Percentiles rank a stretch among this genome's conserved stretches.
Conservation (phyloP, 1,140 invertebrate species). For the Drosophila nasuta region DNA sequence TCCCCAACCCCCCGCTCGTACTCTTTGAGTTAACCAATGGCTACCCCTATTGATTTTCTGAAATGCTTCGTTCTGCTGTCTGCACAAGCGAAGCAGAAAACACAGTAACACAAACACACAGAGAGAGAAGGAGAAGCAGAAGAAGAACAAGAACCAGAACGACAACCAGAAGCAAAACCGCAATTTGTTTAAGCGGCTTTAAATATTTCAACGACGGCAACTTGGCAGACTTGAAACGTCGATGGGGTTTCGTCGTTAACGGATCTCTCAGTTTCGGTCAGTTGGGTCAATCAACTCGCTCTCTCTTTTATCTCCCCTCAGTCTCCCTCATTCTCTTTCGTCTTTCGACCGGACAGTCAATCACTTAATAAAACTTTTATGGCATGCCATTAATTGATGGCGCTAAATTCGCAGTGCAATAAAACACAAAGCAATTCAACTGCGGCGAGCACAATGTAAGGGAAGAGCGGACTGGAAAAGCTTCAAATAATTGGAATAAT, state of each 20-base stretch:
- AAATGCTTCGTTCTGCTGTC: conserved; percentile 3
- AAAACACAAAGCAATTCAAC: conserved; percentile 48
- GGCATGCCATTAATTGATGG: conserved; percentile 78
- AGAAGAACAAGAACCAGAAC: conserved; percentile 2
- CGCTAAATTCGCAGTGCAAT: conserved; percentile 55
- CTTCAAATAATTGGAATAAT: conserved; percentile 39
- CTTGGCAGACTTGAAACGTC: conserved; percentile 39
- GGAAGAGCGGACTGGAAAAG: neutral
- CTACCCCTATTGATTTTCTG: conserved; percentile 68
- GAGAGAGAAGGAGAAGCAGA: conserved; percentile 3
- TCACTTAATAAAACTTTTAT: conserved; percentile 81
- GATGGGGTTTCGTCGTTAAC: conserved; percentile 24
- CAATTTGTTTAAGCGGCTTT: conserved; percentile 83
- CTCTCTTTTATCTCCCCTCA: neutral
- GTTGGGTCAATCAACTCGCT: conserved; percentile 67
- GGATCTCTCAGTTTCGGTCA: conserved; percentile 24
- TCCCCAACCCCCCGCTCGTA: neutral
- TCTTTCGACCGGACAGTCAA: conserved; percentile 62
- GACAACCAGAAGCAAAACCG: conserved; percentile 47
- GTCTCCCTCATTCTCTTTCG: neutral
- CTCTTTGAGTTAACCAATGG: neutral
- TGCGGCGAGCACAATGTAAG: neutral
- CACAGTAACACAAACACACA: conserved; percentile 3
- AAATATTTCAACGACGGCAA: conserved; percentile 79
- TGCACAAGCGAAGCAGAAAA: conserved; percentile 13